These are phyloP conservation scores for Phalloptychus januarius DNA, from an alignment of 2,797 vertebrate species.

Conservation along the genomic window DNA sequence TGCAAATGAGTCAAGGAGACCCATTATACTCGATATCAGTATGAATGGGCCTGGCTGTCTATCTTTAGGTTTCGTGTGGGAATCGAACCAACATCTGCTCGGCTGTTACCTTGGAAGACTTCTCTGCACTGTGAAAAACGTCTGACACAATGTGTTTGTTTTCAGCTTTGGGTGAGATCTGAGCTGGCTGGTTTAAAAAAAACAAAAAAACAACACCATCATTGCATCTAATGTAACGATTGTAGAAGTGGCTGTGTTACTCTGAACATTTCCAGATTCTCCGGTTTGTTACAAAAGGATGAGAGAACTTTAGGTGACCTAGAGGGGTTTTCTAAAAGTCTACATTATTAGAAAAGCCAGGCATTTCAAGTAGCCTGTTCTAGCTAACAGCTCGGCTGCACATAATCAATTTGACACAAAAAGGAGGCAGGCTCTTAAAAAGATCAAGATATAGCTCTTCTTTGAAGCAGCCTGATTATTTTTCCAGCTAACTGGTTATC, in stretches of 20 bases:
- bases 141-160: no score
- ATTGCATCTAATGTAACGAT: not conserved
- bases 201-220: no score
- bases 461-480: not conserved
- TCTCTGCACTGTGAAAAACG: not conserved
- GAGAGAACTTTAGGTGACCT: not conserved
- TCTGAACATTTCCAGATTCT: not conserved
- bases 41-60: conserved; percentile 37
- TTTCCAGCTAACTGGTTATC: not conserved
- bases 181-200: not conserved
- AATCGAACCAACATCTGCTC: conserved; percentile 21
- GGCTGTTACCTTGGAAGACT: conserved; percentile 4
- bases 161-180: not conserved
- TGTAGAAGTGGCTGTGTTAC: not conserved
- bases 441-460: not conserved
- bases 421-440: not conserved
- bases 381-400: not conserved
- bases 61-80: conserved; percentile 41
- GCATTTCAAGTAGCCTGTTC: not conserved
- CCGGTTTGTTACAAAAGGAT: not conserved
- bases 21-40: conserved; percentile 37
- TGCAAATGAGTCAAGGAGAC: conserved; percentile 52
- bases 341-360: not conserved
- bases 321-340: not conserved
- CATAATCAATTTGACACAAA: not conserved